Evolutionary conservation across 2,888 invertebrate species (phyloP).

Genomic region (Tupiocoris notatus): DNA sequence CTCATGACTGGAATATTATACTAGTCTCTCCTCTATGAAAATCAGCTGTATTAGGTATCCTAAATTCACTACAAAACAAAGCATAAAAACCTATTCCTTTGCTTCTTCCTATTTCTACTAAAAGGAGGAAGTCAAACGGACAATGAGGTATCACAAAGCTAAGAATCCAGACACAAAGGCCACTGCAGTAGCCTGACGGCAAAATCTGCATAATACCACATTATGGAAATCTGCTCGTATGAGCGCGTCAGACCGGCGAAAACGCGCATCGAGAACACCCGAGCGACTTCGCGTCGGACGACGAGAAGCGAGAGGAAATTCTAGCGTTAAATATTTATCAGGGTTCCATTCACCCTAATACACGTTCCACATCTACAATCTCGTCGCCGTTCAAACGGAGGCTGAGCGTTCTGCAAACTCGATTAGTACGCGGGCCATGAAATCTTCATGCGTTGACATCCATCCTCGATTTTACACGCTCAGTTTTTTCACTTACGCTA

Average conservation of each 20-base stretch:
- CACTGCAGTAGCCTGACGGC: background rate
- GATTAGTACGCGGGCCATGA: background rate
- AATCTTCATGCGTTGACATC: no score
- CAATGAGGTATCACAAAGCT: background rate
- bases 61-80: no score
- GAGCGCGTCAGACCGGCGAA: background rate
- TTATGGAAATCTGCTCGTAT: constrained; percentile 15
- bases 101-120: no score
- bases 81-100: no score
- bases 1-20: no score
- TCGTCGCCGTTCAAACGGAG: background rate
- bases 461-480: no score
- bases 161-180: background rate
- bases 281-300: no score
- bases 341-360: background rate
- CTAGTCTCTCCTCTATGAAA: no score
- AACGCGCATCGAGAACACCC: background rate
- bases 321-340: background rate
- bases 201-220: constrained; percentile 34
- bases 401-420: background rate
- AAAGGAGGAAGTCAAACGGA: no score
- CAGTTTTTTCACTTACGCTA: no score
- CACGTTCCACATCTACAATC: background rate
- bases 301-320: background rate
- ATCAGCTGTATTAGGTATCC: no score